These are phyloP conservation scores for Drosophila niveifrons DNA, from an alignment of 2,888 invertebrate species.

Conservation along the genomic window DNA sequence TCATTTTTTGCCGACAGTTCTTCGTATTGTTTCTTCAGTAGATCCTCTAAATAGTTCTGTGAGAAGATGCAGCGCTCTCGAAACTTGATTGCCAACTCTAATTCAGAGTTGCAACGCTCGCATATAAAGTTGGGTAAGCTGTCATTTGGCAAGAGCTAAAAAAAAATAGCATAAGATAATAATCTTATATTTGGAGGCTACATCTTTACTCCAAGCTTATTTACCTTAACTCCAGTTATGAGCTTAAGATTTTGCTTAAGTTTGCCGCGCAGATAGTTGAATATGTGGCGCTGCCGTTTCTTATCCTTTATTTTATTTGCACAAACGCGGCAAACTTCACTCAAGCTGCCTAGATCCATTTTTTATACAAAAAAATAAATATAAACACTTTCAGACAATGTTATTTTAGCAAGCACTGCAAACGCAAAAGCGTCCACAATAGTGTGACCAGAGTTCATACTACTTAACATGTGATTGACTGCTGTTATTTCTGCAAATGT, in stretches of 20 bases:
- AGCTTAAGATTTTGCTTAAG: constrained; percentile 43
- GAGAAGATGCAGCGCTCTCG: constrained; percentile 72
- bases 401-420: not conserved
- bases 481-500: too few species aligned
- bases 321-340: constrained; percentile 60
- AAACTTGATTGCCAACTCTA: constrained; percentile 69
- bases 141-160: constrained; percentile 42
- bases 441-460: not conserved
- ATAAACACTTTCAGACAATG: not conserved
- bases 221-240: constrained; percentile 69
- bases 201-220: constrained; percentile 12
- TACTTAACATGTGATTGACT: not conserved
- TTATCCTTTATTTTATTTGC: constrained; percentile 70
- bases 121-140: constrained; percentile 59
- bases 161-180: not conserved
- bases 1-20: constrained; percentile 14
- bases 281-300: constrained; percentile 56
- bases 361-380: constrained; percentile 1
- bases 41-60: constrained; percentile 58
- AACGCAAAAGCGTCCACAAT: not conserved
- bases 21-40: constrained; percentile 31
- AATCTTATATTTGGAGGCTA: not conserved
- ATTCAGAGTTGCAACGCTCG: constrained; percentile 62
- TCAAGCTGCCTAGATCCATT: constrained; percentile 32
- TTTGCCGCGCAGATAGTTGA: constrained; percentile 54